These are phyloP conservation scores for Coremacera marginata DNA, from an alignment of 2,888 invertebrate species.

Conservation along the genomic window DNA sequence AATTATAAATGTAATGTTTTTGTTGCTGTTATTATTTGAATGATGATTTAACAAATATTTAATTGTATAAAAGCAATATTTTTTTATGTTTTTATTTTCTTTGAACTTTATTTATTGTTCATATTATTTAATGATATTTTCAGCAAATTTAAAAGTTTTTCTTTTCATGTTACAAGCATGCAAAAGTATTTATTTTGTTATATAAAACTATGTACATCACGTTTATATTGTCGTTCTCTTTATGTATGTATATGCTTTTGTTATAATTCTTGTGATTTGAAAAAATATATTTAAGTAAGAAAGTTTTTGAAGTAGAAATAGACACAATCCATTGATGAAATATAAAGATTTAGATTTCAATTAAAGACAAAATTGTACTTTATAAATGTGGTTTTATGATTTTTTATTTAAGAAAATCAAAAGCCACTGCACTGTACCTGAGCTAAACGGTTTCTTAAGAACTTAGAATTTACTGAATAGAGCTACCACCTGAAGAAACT, in stretches of 20 bases:
- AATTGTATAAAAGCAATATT: constrained; percentile 19
- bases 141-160: constrained; percentile 25
- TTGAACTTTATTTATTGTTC: constrained; percentile 1
- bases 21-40: background rate
- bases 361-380: background rate
- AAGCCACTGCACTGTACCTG: too few relatives aligned
- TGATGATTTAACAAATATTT: constrained; percentile 3
- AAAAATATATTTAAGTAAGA: background rate
- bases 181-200: background rate
- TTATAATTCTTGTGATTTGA: background rate
- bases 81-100: background rate
- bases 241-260: background rate
- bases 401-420: too few relatives aligned
- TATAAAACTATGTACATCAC: constrained; percentile 29
- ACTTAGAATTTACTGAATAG: too few relatives aligned
- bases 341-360: background rate
- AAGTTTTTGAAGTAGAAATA: background rate
- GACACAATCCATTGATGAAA: background rate
- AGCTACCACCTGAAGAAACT: too few relatives aligned
- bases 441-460: too few relatives aligned
- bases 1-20: background rate
- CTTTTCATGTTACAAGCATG: background rate
- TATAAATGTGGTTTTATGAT: background rate
- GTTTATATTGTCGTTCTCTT: constrained; percentile 26
- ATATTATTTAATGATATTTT: constrained; percentile 6